These are phyloP conservation scores for Sarcophaga subvicina DNA, from an alignment of 2,888 invertebrate genomes.

Conservation along the genomic window DNA sequence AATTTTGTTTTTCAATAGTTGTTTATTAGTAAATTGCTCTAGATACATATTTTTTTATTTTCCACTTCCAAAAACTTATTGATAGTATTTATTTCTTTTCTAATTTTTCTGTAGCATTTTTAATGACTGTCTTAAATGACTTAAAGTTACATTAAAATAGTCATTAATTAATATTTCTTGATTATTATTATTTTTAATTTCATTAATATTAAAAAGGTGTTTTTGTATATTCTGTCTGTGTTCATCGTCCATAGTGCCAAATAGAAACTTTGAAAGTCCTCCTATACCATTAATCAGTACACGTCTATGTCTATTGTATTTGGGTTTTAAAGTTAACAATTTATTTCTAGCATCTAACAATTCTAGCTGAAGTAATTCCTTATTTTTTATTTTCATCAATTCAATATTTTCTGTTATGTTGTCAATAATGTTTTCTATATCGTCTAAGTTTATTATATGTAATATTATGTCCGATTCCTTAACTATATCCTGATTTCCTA, in stretches of 20 bases:
- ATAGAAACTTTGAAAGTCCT: constrained; percentile 54
- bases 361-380: constrained; percentile 58
- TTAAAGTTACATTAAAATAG: constrained; percentile 2
- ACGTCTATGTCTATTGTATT: constrained; percentile 45
- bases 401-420: constrained; percentile 44
- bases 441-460: no score
- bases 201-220: no score
- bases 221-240: no score
- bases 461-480: no score
- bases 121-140: constrained; percentile 27
- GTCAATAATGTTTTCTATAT: constrained; percentile 15
- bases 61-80: constrained; percentile 48
- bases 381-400: constrained; percentile 50
- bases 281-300: constrained; percentile 56
- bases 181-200: no score
- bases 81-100: constrained; percentile 44
- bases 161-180: no score
- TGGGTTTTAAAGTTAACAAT: constrained; percentile 51
- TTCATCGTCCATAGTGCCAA: constrained; percentile 52
- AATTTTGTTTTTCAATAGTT: constrained; percentile 29
- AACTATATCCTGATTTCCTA: constrained; percentile 30
- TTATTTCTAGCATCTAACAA: constrained; percentile 44
- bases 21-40: constrained; percentile 46
- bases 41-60: constrained; percentile 35
- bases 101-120: constrained; percentile 33